These are phyloP conservation scores for Sphenodon punctatus DNA, from an alignment of 2,797 vertebrate genomes.

Conservation along the genomic window DNA sequence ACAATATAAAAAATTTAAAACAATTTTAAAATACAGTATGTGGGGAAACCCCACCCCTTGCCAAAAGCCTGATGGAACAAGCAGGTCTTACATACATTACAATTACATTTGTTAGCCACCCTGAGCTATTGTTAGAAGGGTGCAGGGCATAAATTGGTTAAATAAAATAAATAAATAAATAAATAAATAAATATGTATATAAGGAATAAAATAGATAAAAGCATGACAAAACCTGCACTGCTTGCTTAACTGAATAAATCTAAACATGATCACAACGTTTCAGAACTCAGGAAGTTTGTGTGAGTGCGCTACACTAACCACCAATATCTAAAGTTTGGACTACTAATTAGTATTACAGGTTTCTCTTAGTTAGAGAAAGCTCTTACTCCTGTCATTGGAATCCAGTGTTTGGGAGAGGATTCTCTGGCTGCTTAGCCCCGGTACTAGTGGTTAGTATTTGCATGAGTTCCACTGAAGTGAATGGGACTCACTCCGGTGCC, in stretches of 20 bases:
- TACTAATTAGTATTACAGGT: accelerated
- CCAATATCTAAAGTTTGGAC: accelerated
- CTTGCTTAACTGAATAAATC: not conserved
- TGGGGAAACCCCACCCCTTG: too few species aligned
- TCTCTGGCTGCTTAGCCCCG: accelerated
- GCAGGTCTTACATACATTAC: too few species aligned
- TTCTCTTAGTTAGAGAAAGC: not conserved
- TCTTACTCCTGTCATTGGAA: not conserved
- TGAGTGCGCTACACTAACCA: accelerated
- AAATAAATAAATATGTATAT: not conserved
- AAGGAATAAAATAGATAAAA: not conserved
- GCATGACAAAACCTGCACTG: not conserved
- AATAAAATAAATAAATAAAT: too few species aligned
- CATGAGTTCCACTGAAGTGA: too few species aligned
- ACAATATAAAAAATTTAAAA: too few species aligned
- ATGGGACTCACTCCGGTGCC: too few species aligned
- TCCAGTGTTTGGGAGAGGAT: not conserved
- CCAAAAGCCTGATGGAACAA: too few species aligned
- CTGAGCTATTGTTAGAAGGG: too few species aligned
- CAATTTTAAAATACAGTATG: too few species aligned
- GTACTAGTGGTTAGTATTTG: too few species aligned
- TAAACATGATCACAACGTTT: not conserved
- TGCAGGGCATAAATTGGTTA: too few species aligned
- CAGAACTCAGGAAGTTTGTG: not conserved
- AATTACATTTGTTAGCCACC: too few species aligned